phyloP scores from a whole-genome alignment of 2,888 invertebrate genomes.

The Caenorhabditis afra region DNA sequence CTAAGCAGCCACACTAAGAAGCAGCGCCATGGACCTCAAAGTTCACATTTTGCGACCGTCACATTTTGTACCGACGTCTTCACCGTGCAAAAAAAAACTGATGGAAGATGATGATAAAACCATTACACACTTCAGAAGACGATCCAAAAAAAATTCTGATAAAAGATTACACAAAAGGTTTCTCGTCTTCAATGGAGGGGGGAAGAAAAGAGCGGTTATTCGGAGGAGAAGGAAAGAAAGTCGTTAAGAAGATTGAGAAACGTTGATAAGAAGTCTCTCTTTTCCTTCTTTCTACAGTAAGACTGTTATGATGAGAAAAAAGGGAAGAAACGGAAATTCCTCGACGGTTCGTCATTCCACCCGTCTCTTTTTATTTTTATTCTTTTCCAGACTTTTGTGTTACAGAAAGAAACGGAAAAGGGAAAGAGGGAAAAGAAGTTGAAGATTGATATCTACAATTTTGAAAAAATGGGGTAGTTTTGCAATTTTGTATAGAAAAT shows the following conservation, averaged over 20 bases:
- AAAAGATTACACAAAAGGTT: too few species aligned
- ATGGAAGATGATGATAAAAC: neutral
- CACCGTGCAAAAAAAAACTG: neutral
- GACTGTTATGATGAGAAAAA: slow-evolving; percentile 1
- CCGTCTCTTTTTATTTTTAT: too few species aligned
- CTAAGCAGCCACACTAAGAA: neutral
- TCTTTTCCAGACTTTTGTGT: too few species aligned
- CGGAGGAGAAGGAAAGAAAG: neutral
- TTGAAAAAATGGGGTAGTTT: too few species aligned
- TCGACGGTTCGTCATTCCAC: too few species aligned
- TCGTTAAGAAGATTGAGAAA: neutral
- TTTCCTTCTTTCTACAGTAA: neutral
- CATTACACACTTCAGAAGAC: slow-evolving; percentile 3
- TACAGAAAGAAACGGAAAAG: too few species aligned
- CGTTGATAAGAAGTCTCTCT: neutral
- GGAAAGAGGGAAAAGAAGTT: too few species aligned
- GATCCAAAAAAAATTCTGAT: neutral
- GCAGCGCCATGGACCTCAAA: neutral
- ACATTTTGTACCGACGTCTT: neutral
- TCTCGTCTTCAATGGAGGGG: too few species aligned
- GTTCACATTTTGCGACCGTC: neutral
- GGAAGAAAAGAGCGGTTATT: neutral
- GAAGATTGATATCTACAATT: too few species aligned
- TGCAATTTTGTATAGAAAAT: too few species aligned
- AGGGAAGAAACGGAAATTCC: too few species aligned